Evolutionary conservation across 2,113 vertebrate species (phyloP).

Genomic region (Larimichthys crocea): DNA sequence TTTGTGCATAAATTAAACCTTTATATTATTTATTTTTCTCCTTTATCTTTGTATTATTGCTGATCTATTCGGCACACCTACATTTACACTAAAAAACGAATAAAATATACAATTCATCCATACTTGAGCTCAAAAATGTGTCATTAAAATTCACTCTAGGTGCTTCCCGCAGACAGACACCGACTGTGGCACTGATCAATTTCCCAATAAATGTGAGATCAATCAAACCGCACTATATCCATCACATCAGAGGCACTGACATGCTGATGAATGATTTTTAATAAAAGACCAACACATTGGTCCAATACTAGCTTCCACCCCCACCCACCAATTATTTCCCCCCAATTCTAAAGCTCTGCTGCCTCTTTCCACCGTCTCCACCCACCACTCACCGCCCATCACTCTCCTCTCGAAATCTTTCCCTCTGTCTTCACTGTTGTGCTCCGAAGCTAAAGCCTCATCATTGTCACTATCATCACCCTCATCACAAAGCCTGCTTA

Average conservation of each 20-base stretch:
- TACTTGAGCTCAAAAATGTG: background rate
- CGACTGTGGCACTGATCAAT: constrained; percentile 46
- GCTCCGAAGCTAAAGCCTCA: constrained; percentile 40
- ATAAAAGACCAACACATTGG: constrained; percentile 52
- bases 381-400: constrained; percentile 32
- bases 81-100: background rate
- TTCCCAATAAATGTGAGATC: constrained; percentile 53
- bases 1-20: background rate
- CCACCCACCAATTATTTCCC: constrained; percentile 43
- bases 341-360: constrained; percentile 60
- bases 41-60: background rate
- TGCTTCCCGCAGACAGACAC: constrained; percentile 1
- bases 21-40: background rate
- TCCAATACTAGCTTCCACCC: constrained; percentile 11
- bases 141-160: constrained; percentile 24
- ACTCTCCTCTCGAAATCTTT: constrained; percentile 30
- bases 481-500: constrained; percentile 6
- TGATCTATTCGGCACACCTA: background rate
- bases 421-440: constrained; percentile 6
- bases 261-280: constrained; percentile 68
- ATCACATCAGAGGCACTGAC: constrained; percentile 45
- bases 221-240: constrained; percentile 51
- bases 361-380: constrained; percentile 57
- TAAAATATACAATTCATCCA: background rate
- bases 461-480: constrained; percentile 43